A percentile compares a stretch with the other conserved stretches of the same genome.
Evolutionary conservation across 1,140 invertebrate species (phyloP).

Genomic region (Drosophila nebulosa): DNA sequence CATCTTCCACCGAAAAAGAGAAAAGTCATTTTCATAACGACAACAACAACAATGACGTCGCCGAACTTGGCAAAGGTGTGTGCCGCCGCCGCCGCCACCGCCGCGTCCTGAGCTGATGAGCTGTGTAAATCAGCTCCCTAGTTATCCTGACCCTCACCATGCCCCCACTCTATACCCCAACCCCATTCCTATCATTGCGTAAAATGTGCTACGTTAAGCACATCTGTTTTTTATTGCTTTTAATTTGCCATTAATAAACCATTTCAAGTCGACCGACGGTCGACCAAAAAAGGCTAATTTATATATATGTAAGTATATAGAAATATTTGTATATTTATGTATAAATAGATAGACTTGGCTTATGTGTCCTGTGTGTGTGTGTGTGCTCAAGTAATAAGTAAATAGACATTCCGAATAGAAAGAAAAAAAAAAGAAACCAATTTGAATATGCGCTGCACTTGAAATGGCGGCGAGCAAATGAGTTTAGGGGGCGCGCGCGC

Average conservation of each 20-base stretch:
- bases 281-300: slow-evolving; percentile 69
- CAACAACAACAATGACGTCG: slow-evolving; percentile 72
- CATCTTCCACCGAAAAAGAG: slow-evolving; percentile 47
- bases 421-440: no score
- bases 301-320: slow-evolving; percentile 34
- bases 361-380: slow-evolving; percentile 27
- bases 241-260: slow-evolving; percentile 81
- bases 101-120: slow-evolving; percentile 42
- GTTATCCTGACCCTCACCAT: not conserved
- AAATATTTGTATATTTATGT: slow-evolving; percentile 27
- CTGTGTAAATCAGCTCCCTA: slow-evolving; percentile 31
- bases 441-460: slow-evolving; percentile 35
- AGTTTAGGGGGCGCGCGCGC: no score
- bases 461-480: slow-evolving; percentile 7
- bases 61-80: slow-evolving; percentile 70
- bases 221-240: slow-evolving; percentile 81
- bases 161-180: not conserved
- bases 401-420: no score
- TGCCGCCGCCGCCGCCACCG: not conserved
- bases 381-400: not conserved
- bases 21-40: slow-evolving; percentile 79
- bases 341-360: slow-evolving; percentile 16
- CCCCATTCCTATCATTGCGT: slow-evolving; percentile 14
- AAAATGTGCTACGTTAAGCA: slow-evolving; percentile 80
- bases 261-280: slow-evolving; percentile 63